Base-by-base conservation (phyloP, 2,113 vertebrate species). In the Thalassarche chlororhynchos region DNA sequence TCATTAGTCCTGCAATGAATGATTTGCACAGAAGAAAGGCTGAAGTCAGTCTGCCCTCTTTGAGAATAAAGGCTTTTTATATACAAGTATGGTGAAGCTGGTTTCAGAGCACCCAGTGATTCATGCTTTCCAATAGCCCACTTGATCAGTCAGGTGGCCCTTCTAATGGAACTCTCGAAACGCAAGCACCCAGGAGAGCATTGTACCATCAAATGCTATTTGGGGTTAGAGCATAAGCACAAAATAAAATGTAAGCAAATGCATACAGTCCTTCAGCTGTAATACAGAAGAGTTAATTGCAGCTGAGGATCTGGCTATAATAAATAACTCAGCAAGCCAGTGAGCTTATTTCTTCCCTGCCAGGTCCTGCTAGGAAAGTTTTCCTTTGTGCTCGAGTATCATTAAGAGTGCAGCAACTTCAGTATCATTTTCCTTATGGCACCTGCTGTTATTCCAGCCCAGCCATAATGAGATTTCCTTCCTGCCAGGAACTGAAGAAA, bases 1-100 rank as follows among this genome's bases (percentile, higher is more conserved):
- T 90, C 79, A 79, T 93, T 97, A 91, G 79, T 90, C 40, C 51
- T 69, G 34, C 60, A 86, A 92, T 89, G 90, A 97, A 86, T 92
- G 52, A 94, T 94, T 96, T 95, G 40, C 8, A 6, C 57, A 83
- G 40, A 62, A 93, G 71, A 89, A 84, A 91, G 51, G 44, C 85
- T 89, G 66, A 84, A 96, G 91, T 94, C 83, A 94, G 60, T 34
- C 32, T 94, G 84, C 58, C 76, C 87, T 95, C 79, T 94, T 83
- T 62, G 79, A 69, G 26, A 77, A 75, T 79, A 52, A 31, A 82
- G 18, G 15, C 52, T 84, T 95, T 93, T 61, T 68, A 72, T 70
- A 62, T 75, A 66, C 23, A 58, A 46, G 29, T 76, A 38, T 51
- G 64, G 60, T 68, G 75, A 87, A 87, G 8, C 15, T 76, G 47